Evolutionary conservation across 2,888 invertebrate genomes (phyloP).

Genomic region (Aquatica leii): DNA sequence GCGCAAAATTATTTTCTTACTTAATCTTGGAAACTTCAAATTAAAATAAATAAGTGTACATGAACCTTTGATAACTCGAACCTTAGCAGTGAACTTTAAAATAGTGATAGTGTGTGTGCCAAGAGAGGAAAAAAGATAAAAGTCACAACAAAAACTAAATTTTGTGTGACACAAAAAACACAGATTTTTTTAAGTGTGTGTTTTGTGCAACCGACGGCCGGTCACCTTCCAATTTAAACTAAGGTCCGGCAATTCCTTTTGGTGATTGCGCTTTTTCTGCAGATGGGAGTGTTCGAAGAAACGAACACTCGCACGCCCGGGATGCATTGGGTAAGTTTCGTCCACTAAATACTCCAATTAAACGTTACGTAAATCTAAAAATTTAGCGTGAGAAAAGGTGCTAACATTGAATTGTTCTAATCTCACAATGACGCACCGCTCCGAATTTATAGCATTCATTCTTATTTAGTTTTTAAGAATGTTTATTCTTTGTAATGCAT

Average conservation of each 20-base stretch:
- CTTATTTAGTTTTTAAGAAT: background rate
- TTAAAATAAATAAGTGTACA: slow-evolving; percentile 24
- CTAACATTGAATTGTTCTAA: background rate
- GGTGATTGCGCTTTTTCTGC: slow-evolving; percentile 64
- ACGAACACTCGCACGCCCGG: slow-evolving; percentile 79
- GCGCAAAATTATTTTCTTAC: no score
- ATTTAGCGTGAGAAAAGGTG: slow-evolving; percentile 8
- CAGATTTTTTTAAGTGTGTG: slow-evolving; percentile 10
- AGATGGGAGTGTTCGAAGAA: slow-evolving; percentile 94
- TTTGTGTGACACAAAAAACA: background rate
- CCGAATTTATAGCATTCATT: slow-evolving; percentile 2
- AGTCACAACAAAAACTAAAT: slow-evolving; percentile 13
- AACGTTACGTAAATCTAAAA: background rate
- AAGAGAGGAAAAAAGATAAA: slow-evolving; percentile 31
- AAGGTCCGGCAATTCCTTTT: slow-evolving; percentile 27
- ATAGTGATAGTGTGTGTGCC: slow-evolving; percentile 37
- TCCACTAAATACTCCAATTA: background rate
- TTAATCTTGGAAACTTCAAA: background rate
- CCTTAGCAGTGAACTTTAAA: slow-evolving; percentile 31
- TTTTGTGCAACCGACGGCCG: slow-evolving; percentile 23
- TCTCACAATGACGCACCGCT: background rate
- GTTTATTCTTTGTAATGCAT: background rate
- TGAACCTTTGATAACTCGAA: slow-evolving; percentile 17
- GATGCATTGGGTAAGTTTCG: slow-evolving; percentile 87
- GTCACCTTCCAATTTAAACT: slow-evolving; percentile 27